Conservation (phyloP, 1,140 invertebrate species). For the Lysiphlebus fabarum region DNA sequence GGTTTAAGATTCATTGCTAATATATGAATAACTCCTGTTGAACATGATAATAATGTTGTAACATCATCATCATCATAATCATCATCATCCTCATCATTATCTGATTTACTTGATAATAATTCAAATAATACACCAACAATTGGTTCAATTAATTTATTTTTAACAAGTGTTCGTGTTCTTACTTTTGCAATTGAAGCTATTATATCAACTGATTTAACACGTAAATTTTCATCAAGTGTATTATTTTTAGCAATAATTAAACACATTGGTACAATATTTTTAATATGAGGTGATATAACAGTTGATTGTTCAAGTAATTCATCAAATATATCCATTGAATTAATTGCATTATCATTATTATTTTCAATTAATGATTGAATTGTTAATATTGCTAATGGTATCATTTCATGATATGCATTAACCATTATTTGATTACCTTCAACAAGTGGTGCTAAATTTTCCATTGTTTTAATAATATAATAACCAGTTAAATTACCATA, state of each 20-base stretch:
- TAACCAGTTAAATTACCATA: constrained; percentile 55
- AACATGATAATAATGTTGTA: constrained; percentile 50
- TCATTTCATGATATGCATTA: constrained; percentile 62
- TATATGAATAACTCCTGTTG: constrained; percentile 71
- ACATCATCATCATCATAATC: constrained; percentile 63
- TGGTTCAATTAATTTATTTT: constrained; percentile 70
- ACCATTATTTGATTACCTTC: constrained; percentile 60
- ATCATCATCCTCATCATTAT: constrained; percentile 62
- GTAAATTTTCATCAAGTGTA: constrained; percentile 58
- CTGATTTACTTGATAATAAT: constrained; percentile 62
- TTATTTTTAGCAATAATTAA: constrained; percentile 61
- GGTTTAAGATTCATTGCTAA: constrained; percentile 74
- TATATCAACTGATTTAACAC: constrained; percentile 67
- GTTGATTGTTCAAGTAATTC: constrained; percentile 66
- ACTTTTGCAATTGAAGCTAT: constrained; percentile 63
- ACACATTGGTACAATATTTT: constrained; percentile 65
- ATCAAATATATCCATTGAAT: constrained; percentile 71
- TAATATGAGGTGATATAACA: constrained; percentile 65
- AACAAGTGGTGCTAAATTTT: constrained; percentile 60
- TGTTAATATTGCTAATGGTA: constrained; percentile 63
- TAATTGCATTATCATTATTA: constrained; percentile 61
- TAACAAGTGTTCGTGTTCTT: constrained; percentile 74
- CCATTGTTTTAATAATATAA: constrained; percentile 63
- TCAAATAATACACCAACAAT: constrained; percentile 68
- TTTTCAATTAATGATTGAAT: constrained; percentile 57